Conservation (phyloP, 2,113 vertebrate genomes). For the Corythoichthys intestinalis region DNA sequence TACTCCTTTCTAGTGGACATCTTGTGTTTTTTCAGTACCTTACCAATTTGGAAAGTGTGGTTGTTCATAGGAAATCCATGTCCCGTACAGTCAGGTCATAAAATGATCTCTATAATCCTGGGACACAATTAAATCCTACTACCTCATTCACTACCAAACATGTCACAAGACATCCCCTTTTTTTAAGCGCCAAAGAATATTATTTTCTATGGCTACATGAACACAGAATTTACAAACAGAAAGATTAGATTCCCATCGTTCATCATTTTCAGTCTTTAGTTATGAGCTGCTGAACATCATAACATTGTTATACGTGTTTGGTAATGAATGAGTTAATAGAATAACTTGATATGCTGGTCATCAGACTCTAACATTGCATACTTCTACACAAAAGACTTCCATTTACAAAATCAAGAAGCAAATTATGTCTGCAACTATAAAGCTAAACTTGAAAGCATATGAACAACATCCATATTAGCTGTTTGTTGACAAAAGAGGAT, state of each 20-base stretch:
- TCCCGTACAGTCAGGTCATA: conserved; percentile 18
- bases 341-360: conserved; percentile 30
- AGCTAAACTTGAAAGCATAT: conserved; percentile 7
- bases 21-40: conserved; percentile 5
- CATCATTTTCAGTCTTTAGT: no score
- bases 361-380: conserved; percentile 11
- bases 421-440: background rate
- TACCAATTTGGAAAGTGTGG: background rate
- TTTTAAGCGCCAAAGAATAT: no score
- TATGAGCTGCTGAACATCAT: no score
- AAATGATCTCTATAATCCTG: conserved; percentile 34
- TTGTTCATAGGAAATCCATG: conserved; percentile 7
- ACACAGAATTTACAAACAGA: no score
- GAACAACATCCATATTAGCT: conserved; percentile 5
- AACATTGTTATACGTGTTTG: no score
- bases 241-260: no score
- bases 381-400: conserved; percentile 10
- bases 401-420: conserved; percentile 5
- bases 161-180: no score
- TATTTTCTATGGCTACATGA: no score
- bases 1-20: background rate
- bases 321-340: conserved; percentile 14
- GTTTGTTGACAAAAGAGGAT: conserved; percentile 1
- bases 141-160: no score
- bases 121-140: conserved; percentile 45